Base-by-base conservation (phyloP, 2,113 vertebrate genomes). In the Cyanocitta stelleri region DNA sequence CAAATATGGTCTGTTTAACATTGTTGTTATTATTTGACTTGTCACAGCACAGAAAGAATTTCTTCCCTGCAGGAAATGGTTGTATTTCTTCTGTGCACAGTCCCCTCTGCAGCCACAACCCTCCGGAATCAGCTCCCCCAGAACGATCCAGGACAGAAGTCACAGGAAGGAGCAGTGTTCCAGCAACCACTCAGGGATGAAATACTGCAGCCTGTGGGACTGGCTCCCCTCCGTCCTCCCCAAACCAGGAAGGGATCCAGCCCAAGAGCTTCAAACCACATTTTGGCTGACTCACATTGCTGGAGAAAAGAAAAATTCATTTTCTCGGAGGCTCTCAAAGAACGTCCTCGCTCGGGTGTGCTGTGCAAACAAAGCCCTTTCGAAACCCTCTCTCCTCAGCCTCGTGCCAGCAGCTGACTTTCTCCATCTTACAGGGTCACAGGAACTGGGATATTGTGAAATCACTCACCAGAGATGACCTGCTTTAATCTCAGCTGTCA, bases 391-490 rank as follows among this genome's bases (percentile, higher is more conserved):
- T 59, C 21, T 79, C 15, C 59, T 80, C 48, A 9, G 56, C 7
- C n/a, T n/a, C 61, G 69, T 87, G 73, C 77, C 90, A 77, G 23
- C 30, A 81, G 87, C 93, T 92, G 48, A 7, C 54, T 66, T 59
- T 90, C 91, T 83, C 77, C 74, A 90, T 59, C 89, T 32, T 4
- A 41, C 19, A 43, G 66, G 83, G 89, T 81, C 84, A 51, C 84
- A 64, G 86, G 85, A 95, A 80, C 7, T 37, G 68, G 35, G 78
- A 29, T 68, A 32, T 97, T 97, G 89, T 89, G 95, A 95, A 97
- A 97, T 85, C 12, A 1, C 41, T 79, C 94, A 11, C 33, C 95
- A 92, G 90, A 74, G 59, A 39, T 62, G 79, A 76, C 49, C 87
- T 82, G 68, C 43, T 90, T 94, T 95, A 61, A 91, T 97, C 79